These are phyloP conservation scores for Aleadryas rufinucha DNA, from an alignment of 2,113 vertebrate species.

Conservation along the genomic window DNA sequence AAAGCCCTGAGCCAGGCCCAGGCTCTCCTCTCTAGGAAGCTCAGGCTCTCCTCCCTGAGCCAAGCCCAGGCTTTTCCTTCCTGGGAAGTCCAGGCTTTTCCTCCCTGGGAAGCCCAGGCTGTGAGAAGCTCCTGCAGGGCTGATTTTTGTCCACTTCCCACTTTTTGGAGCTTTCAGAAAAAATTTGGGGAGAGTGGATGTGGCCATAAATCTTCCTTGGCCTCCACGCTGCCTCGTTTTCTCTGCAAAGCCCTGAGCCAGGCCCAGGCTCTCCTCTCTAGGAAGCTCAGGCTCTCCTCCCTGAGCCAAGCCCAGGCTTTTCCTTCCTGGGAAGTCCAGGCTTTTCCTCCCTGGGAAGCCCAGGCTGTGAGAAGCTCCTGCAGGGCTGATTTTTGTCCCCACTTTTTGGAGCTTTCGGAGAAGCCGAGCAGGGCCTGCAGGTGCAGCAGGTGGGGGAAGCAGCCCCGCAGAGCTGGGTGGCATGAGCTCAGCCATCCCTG, in stretches of 20 bases:
- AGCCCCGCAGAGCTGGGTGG: neutral
- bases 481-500: neutral
- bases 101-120: too few relatives aligned
- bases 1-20: neutral
- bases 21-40: neutral
- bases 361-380: too few relatives aligned
- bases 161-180: neutral
- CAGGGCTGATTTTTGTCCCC: too few relatives aligned
- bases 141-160: fast-evolving
- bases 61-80: too few relatives aligned
- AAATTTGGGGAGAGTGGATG: neutral
- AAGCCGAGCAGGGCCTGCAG: fast-evolving
- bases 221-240: neutral
- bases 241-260: neutral
- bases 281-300: neutral
- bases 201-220: neutral
- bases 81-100: too few relatives aligned
- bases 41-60: too few relatives aligned
- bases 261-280: neutral
- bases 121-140: fast-evolving
- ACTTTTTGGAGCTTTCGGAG: neutral
- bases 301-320: too few relatives aligned
- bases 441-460: neutral
- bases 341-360: too few relatives aligned
- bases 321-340: too few relatives aligned